Conservation (phyloP, 2,797 vertebrate species). For the Zonotrichia albicollis region DNA sequence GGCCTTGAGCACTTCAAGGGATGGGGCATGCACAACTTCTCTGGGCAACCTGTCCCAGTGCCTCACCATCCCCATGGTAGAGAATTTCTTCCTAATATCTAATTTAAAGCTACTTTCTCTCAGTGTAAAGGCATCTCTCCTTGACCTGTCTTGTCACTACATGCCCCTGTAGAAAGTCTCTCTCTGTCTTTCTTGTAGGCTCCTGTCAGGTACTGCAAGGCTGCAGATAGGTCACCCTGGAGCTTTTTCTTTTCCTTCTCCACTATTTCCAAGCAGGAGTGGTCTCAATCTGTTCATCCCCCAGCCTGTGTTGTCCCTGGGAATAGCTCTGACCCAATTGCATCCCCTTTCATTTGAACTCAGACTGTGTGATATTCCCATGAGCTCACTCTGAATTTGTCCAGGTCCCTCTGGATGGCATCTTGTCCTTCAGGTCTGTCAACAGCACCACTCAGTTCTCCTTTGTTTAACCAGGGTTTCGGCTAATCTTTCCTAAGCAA, state of each 20-base stretch:
- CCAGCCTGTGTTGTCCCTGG: neutral
- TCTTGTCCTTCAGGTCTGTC: neutral
- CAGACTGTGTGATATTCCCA: neutral
- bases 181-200: neutral
- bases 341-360: neutral
- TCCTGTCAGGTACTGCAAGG: neutral
- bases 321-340: neutral
- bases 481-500: neutral
- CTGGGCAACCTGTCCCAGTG: neutral
- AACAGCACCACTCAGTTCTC: neutral
- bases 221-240: neutral
- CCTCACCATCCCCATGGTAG: accelerated
- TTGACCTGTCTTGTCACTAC: neutral
- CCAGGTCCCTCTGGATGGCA: neutral
- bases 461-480: neutral
- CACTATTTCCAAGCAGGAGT: neutral
- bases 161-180: neutral
- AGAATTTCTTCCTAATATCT: neutral
- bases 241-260: neutral
- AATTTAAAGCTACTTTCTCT: neutral
- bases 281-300: neutral
- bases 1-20: neutral
- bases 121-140: neutral
- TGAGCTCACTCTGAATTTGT: neutral
- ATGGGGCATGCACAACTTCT: neutral